Evolutionary conservation across 2,888 invertebrate species (phyloP).

Genomic region (Oasisia sp.): DNA sequence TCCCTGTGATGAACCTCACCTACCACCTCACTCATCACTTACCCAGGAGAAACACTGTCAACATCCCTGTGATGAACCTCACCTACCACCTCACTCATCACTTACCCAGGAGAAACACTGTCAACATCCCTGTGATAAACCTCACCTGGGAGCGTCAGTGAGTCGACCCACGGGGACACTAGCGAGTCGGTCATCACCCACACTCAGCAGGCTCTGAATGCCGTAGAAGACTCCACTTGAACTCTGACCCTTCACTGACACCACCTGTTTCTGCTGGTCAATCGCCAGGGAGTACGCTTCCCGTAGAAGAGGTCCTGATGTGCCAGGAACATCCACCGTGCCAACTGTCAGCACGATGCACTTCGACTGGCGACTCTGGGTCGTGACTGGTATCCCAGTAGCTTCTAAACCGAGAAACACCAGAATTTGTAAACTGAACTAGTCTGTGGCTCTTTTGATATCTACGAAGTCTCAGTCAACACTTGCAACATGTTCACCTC

Average conservation of each 20-base stretch:
- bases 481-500: too few relatives aligned
- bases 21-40: too few relatives aligned
- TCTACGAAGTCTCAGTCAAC: too few relatives aligned
- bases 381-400: background rate
- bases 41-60: too few relatives aligned
- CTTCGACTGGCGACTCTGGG: background rate
- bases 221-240: conserved; percentile 41
- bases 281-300: background rate
- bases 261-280: background rate
- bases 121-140: background rate
- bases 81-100: background rate
- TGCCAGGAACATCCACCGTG: background rate
- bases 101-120: too few relatives aligned
- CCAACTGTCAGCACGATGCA: conserved; percentile 3
- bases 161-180: conserved; percentile 25
- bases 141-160: conserved; percentile 34
- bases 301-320: background rate
- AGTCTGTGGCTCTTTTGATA: too few relatives aligned
- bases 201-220: conserved; percentile 33
- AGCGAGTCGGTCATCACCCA: background rate
- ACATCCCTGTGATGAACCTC: background rate
- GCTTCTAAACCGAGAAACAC: background rate
- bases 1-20: too few relatives aligned
- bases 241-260: conserved; percentile 23
- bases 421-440: background rate